A percentile compares a stretch with the other conserved stretches of the same genome.
These are phyloP conservation scores for Merluccius polli DNA, from an alignment of 2,797 vertebrate species.

Conservation along the genomic window DNA sequence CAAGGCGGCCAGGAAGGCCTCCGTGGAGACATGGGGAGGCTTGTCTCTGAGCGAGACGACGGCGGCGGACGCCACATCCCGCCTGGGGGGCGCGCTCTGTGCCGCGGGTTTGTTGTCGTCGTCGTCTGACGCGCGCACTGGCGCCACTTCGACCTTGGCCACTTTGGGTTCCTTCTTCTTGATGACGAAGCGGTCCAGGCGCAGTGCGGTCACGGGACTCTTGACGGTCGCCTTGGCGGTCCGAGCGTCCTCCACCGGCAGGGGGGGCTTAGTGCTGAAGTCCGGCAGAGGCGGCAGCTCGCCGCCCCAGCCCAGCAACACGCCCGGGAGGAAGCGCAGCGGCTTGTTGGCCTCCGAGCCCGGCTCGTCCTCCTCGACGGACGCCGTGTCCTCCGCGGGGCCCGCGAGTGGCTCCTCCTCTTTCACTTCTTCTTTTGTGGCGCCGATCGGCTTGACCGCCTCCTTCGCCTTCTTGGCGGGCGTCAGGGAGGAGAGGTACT, in stretches of 20 bases:
- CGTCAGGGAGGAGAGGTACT: constrained; percentile 84
- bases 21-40: constrained; percentile 92
- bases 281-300: constrained; percentile 83
- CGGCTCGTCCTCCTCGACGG: constrained; percentile 68
- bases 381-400: constrained; percentile 41
- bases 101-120: not conserved
- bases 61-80: not conserved
- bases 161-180: constrained; percentile 75
- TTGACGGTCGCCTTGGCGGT: constrained; percentile 71
- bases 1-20: constrained; percentile 85
- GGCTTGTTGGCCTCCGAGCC: constrained; percentile 82
- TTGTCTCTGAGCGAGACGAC: constrained; percentile 87
- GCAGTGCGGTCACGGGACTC: constrained; percentile 58
- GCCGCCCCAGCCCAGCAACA: constrained; percentile 89
- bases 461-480: constrained; percentile 76
- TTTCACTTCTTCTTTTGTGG: constrained; percentile 62
- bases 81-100: not conserved
- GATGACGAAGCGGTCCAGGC: constrained; percentile 74
- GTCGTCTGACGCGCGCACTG: constrained; percentile 20
- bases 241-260: constrained; percentile 74
- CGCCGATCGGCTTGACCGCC: constrained; percentile 73
- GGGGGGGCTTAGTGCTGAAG: constrained; percentile 72
- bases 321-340: constrained; percentile 94
- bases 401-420: constrained; percentile 49
- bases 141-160: constrained; percentile 55